Evolutionary conservation across 2,888 invertebrate genomes (phyloP), one percentile per base, ranked within the genome.

Genomic region (Balanococcus diminutus): DNA sequence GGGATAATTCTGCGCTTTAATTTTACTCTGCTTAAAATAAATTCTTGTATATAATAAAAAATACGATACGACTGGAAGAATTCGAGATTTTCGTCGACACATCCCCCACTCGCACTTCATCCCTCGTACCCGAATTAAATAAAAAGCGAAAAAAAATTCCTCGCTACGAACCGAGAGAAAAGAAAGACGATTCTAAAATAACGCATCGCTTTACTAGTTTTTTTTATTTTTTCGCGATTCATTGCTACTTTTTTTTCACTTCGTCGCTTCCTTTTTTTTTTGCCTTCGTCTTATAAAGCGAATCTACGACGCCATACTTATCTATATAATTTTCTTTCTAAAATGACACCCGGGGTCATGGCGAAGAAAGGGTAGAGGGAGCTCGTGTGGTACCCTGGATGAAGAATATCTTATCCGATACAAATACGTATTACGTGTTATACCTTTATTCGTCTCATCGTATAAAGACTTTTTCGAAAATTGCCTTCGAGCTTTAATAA

Each of bases 201-300:
- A 67, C 67, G 67, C 28, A 6, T 67, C 67, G 11, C 14, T 46
- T 46, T 46, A 46, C 46, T 4, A 1, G 22, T 1, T 56, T 56
- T 46, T 61, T 67, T 67, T 67, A 67, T 67, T 67, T 67, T n/a
- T 67, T 67, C 28, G 31, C 67, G 67, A 67, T 67, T 67, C 28
- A 67, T 67, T 67, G 28, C 67, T 14, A 67, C 14, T 0, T 16
- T 56, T 56, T 56, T 56, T 56, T 56, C 11, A 19, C 19, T 56
- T 56, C 56, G 56, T 56, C 9, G 22, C 46, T 6, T n/a, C 46
- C 46, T 46, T 1, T 4, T 46, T 6, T n/a, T n/a, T n/a, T 4
- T 2, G n/a, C n/a, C 46, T 3, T 2, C 46, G 5, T 1, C 46
- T 36, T 36, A 36, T 36, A 36, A 5, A n/a, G 2, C 3, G n/a